A percentile compares a stretch with the other conserved stretches of the same genome.
Evolutionary conservation across 2,113 vertebrate species (phyloP).

Genomic region (Sorex fumeus): DNA sequence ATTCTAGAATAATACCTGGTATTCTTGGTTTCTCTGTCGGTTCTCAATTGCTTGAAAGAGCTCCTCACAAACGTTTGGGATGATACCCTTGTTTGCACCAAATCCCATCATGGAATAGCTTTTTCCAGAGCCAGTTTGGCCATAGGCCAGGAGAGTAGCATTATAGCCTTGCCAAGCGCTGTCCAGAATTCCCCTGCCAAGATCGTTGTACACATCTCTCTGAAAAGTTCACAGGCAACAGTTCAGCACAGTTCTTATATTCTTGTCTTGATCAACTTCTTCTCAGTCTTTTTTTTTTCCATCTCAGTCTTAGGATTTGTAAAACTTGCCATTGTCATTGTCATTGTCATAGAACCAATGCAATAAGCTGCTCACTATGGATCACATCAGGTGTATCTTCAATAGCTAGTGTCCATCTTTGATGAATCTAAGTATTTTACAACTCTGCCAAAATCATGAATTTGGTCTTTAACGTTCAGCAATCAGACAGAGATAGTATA

Average conservation of each 20-base stretch:
- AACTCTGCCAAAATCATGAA: background rate
- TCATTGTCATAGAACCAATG: background rate
- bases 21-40: conserved; percentile 87
- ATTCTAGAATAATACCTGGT: conserved; percentile 86
- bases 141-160: conserved; percentile 90
- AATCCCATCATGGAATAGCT: conserved; percentile 93
- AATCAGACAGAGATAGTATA: background rate
- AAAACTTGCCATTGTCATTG: too few relatives aligned
- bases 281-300: too few relatives aligned
- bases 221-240: conserved; percentile 56
- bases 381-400: background rate
- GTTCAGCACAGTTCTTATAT: background rate
- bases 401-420: too few relatives aligned
- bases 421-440: background rate
- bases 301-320: background rate
- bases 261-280: background rate
- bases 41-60: conserved; percentile 90
- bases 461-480: background rate
- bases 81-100: conserved; percentile 91
- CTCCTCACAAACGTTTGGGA: conserved; percentile 90
- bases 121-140: conserved; percentile 93
- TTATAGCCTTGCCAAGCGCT: conserved; percentile 92
- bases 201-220: conserved; percentile 89
- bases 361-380: background rate
- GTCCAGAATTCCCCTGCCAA: conserved; percentile 91